Evolutionary conservation across 2,888 invertebrate genomes (phyloP), one percentile per base, ranked within the genome.

Genomic region (Deroplatys truncata): DNA sequence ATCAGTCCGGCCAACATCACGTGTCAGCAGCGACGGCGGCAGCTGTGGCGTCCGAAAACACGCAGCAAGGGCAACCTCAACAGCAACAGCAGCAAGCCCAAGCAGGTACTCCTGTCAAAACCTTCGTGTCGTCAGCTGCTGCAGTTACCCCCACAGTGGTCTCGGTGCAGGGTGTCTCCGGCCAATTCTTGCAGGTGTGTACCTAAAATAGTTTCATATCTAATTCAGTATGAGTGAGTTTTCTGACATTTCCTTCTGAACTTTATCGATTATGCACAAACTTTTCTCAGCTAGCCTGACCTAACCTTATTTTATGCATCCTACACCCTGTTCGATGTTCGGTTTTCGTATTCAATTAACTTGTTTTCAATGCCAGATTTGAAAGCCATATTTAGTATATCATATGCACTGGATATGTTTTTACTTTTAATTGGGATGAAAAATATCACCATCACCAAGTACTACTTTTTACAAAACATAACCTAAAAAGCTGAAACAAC

Each of bases 161-260:
- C 83, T 94, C 94, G 15, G 93, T 94, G 88, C 94, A 94, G 91
- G 94, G 94, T 35, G 92, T 94, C 89, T 94, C 94, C 0, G 94
- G 94, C 88, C 95, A 95, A 92, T 94, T 94, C 91, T 92, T 95
- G 88, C 95, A 94, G 92, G 94, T 94, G 91, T 89, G 82, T 31
- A 82, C 86, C 15, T 49, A 82, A 84, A 10, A 35, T 88, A 35
- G 84, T 87, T 82, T 90, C 91, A 20, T 92, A 92, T 13, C 92
- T 92, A 28, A 92, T 92, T 35, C 94, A 94, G 83, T 93, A 94
- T 25, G 93, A 94, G 87, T 94, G 89, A 95, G 95, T 92, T 94
- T 94, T 91, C 92, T 95, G 86, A 4, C 25, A 20, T 25, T 72
- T 72, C 4, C 20, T 72, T 72, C 7, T 20, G 16, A 72, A 72